phyloP scores from a whole-genome alignment of 2,797 vertebrate genomes.

The Platyrinchus mystaceus region DNA sequence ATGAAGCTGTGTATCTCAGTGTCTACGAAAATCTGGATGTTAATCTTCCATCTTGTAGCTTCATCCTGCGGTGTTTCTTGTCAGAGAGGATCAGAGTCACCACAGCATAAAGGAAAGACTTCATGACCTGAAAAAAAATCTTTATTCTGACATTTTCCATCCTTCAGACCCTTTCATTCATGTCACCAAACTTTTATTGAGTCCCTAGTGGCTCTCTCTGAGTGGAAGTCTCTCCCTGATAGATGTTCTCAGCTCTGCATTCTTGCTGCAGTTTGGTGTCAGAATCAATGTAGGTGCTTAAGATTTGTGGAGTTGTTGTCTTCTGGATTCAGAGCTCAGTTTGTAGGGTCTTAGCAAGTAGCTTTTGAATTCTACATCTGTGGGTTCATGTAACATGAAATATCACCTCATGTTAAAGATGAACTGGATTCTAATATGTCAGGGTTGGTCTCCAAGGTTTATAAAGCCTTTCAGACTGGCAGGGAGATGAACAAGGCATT shows the following conservation, averaged over 20 bases:
- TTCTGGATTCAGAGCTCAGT: neutral
- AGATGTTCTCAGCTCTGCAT: neutral
- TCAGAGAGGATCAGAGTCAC: neutral
- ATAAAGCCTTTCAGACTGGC: conserved; percentile 1
- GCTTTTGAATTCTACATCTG: neutral
- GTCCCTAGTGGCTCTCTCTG: neutral
- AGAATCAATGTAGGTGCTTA: neutral
- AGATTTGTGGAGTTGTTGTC: conserved; percentile 1
- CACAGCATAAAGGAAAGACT: neutral
- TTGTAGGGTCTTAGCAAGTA: neutral
- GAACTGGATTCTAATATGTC: conserved; percentile 2
- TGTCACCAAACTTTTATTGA: neutral
- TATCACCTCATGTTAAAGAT: neutral
- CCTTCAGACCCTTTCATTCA: neutral
- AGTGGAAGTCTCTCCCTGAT: neutral
- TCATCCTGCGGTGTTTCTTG: neutral
- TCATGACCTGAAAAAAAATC: neutral
- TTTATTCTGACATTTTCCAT: neutral
- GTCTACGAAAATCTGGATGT: neutral
- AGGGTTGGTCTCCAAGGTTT: neutral
- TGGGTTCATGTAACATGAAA: neutral
- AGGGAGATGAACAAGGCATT: conserved; percentile 35
- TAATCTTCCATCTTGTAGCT: neutral
- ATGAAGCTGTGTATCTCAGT: neutral
- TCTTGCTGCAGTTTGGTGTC: neutral